Evolutionary conservation across 2,797 vertebrate genomes (phyloP).

Genomic region (Hypotaenidia okinawae): DNA sequence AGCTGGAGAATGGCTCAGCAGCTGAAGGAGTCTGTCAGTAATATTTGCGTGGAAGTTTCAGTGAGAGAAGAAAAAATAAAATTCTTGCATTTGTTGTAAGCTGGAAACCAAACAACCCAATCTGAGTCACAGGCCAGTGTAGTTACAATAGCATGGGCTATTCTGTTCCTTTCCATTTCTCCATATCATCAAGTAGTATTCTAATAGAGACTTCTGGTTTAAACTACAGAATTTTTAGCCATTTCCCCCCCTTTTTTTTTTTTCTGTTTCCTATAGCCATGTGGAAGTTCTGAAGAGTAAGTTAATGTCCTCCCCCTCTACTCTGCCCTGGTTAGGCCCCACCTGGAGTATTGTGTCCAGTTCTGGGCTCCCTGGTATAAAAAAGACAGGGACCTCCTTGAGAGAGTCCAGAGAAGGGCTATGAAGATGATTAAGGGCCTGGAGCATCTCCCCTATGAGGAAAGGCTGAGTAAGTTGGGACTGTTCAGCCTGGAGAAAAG

Average conservation of each 20-base stretch:
- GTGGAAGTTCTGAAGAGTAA: background rate
- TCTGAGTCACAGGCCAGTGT: background rate
- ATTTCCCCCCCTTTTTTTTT: background rate
- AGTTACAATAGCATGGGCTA: background rate
- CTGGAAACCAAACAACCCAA: background rate
- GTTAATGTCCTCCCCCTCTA: background rate
- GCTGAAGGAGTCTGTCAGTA: conserved; percentile 8
- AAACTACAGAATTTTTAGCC: background rate
- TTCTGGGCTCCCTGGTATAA: no score
- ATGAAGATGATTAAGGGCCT: no score
- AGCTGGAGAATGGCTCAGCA: conserved; percentile 15
- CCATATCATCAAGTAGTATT: background rate
- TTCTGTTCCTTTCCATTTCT: background rate
- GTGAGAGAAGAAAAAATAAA: background rate
- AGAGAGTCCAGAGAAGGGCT: no score
- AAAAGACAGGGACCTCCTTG: no score
- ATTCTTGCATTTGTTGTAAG: conserved; percentile 4
- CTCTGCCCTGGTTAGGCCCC: no score
- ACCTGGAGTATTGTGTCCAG: no score
- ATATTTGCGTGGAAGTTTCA: background rate
- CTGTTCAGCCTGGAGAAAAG: no score
- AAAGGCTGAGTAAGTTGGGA: no score
- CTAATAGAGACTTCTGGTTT: background rate
- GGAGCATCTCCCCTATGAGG: no score
- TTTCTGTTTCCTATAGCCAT: background rate